Conservation (phyloP, 2,888 invertebrate genomes). For the Pachycephus smyrnensis region DNA sequence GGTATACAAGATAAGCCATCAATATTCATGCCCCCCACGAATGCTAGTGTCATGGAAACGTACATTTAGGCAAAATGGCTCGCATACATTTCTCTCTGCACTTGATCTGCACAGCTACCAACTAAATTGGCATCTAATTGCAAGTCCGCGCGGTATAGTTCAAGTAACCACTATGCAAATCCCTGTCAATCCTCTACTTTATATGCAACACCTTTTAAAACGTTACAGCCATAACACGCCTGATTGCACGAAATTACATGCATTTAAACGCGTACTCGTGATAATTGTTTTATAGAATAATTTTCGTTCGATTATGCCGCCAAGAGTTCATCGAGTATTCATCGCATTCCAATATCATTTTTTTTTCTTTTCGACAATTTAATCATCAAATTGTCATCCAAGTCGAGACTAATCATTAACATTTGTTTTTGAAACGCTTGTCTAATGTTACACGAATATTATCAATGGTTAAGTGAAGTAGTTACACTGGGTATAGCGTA, state of each 20-base stretch:
- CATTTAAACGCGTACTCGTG: not conserved
- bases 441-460: not conserved
- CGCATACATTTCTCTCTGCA: not conserved
- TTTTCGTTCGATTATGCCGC: not conserved
- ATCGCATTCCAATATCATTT: not conserved
- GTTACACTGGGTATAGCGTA: not conserved
- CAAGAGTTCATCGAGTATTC: not conserved
- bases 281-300: not conserved
- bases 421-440: not conserved
- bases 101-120: not conserved
- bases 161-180: conserved; percentile 38
- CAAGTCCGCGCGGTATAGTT: conserved; percentile 6
- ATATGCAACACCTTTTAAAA: conserved; percentile 20
- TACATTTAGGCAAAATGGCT: not conserved
- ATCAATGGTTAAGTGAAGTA: not conserved
- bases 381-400: no score
- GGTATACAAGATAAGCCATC: not conserved
- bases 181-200: conserved; percentile 29
- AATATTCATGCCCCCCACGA: not conserved
- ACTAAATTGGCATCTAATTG: not conserved
- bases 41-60: not conserved
- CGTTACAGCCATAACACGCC: not conserved
- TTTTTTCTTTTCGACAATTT: no score
- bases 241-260: not conserved
- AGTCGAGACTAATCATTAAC: no score